Percentiles rank a stretch among this genome's conserved stretches.
Evolutionary conservation across 2,888 invertebrate genomes (phyloP).

Genomic region (Sericinus montela): DNA sequence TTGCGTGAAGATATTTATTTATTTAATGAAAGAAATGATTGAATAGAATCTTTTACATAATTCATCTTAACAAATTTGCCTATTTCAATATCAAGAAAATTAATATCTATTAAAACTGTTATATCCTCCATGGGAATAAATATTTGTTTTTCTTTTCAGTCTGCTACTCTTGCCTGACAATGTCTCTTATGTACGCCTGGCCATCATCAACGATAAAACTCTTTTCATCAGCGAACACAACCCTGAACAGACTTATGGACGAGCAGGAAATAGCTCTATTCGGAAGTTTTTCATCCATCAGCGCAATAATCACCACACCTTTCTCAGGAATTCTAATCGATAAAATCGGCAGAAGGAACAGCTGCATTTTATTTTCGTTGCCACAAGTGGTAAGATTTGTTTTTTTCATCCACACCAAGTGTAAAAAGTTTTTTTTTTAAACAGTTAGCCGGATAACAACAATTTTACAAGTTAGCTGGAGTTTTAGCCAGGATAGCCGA

Average conservation of each 20-base stretch:
- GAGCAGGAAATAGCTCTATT: slow-evolving; percentile 40
- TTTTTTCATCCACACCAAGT: too few species aligned
- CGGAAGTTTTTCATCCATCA: slow-evolving; percentile 39
- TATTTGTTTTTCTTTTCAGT: slow-evolving; percentile 35
- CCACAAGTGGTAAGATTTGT: slow-evolving; percentile 30
- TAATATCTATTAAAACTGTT: too few species aligned
- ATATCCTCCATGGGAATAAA: too few species aligned
- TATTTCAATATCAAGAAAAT: too few species aligned
- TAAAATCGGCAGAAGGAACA: slow-evolving; percentile 36
- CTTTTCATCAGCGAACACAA: slow-evolving; percentile 41
- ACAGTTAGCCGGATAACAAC: too few species aligned
- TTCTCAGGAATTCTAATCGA: slow-evolving; percentile 39
- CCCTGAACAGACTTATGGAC: slow-evolving; percentile 36
- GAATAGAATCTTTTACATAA: too few species aligned
- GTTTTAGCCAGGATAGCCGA: too few species aligned
- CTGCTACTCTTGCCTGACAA: slow-evolving; percentile 41
- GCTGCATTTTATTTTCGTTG: slow-evolving; percentile 28
- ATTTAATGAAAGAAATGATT: too few species aligned
- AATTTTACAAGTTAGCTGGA: too few species aligned
- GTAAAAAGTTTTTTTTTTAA: too few species aligned
- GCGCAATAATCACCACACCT: slow-evolving; percentile 37
- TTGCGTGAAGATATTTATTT: too few species aligned
- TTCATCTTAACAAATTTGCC: too few species aligned
- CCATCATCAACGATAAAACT: slow-evolving; percentile 51
- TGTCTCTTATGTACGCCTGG: slow-evolving; percentile 52